phyloP scores from a whole-genome alignment of 2,888 invertebrate genomes.

The Synanthedon andrenaeformis region DNA sequence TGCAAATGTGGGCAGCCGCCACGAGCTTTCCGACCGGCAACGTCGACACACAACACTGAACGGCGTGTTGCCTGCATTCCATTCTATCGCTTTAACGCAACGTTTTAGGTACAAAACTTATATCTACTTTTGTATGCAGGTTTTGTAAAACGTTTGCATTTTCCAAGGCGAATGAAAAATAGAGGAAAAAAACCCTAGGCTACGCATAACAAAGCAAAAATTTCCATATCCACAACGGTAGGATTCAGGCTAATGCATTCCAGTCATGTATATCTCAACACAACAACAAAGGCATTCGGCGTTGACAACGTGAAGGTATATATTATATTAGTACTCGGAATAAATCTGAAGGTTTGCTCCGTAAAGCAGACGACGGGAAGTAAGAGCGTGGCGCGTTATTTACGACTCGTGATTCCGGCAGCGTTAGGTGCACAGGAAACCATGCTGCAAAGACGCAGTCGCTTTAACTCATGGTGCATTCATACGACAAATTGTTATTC shows the following conservation, averaged over 20 bases:
- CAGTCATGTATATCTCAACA: not conserved
- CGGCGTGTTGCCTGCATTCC: conserved; percentile 47
- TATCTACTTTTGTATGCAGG: not conserved
- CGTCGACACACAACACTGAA: conserved; percentile 26
- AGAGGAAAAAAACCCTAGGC: not conserved
- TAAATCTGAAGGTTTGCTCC: conserved; percentile 31
- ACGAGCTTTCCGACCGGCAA: conserved; percentile 36
- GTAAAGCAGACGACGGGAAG: conserved; percentile 48
- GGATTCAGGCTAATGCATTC: not conserved
- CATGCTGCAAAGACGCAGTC: conserved; percentile 24
- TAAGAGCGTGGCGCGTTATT: conserved; percentile 52
- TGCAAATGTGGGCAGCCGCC: conserved; percentile 41
- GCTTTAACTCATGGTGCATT: conserved; percentile 21
- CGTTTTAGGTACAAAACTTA: conserved; percentile 18
- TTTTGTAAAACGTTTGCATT: not conserved
- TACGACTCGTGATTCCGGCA: conserved; percentile 56
- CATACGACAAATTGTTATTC: conserved; percentile 10
- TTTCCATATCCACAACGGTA: not conserved
- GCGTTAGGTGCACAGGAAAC: conserved; percentile 40
- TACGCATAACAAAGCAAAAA: not conserved
- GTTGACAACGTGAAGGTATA: not conserved
- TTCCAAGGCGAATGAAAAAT: not conserved
- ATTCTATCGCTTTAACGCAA: conserved; percentile 38
- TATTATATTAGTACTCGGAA: conserved; percentile 21
- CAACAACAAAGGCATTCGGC: not conserved